Conservation (phyloP, 2,888 invertebrate species). For the Meloe dianella region DNA sequence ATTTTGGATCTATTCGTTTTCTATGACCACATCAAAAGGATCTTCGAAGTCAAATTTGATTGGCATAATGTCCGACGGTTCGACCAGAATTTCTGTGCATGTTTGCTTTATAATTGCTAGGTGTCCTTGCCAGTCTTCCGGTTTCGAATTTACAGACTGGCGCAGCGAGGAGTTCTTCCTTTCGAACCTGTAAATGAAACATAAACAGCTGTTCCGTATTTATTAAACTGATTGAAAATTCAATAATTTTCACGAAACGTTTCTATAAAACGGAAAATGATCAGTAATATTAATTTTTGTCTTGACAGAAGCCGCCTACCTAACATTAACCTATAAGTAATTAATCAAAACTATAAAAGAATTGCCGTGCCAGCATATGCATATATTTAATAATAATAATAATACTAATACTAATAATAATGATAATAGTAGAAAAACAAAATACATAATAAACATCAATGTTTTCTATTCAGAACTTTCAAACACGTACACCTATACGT, state of each 20-base stretch:
- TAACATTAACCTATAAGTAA: background rate
- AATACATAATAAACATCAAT: background rate
- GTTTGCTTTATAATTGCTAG: too few relatives aligned
- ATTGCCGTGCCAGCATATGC: background rate
- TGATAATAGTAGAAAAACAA: background rate
- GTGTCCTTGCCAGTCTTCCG: too few relatives aligned
- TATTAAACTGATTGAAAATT: background rate
- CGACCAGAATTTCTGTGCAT: too few relatives aligned
- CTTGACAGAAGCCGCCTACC: background rate
- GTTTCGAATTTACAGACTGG: too few relatives aligned
- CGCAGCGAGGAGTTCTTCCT: too few relatives aligned
- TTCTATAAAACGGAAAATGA: background rate
- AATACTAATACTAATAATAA: background rate
- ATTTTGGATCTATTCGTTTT: too few relatives aligned
- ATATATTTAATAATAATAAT: background rate
- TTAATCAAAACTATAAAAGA: background rate
- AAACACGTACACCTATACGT: conserved; percentile 5
- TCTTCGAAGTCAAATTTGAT: too few relatives aligned
- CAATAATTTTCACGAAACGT: background rate
- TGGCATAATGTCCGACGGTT: too few relatives aligned
- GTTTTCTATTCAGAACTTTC: background rate
- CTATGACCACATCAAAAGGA: too few relatives aligned
- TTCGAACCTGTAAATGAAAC: too few relatives aligned
- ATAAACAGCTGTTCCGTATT: background rate
- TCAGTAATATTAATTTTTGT: background rate